Evolutionary conservation across 2,113 vertebrate species (phyloP), one percentile per base, ranked within the genome.

Genomic region (Gymnocephalus cernua): DNA sequence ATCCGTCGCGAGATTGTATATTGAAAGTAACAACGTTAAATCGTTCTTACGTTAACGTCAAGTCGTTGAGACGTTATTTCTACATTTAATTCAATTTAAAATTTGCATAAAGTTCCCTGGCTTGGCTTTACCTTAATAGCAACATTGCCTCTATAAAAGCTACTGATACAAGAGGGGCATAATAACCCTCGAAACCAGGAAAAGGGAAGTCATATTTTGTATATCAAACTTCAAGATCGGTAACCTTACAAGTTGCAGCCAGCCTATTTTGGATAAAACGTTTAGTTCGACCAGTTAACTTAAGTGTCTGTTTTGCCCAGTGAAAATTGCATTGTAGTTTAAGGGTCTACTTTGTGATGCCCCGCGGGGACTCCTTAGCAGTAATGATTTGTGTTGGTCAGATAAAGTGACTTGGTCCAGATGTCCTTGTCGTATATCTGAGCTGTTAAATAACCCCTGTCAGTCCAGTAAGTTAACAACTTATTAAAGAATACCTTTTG

Each of bases 381-480:
- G 2, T 4, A n/a, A 0, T 48, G 63, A 77, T 51, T 71, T 82
- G 19, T 77, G 58, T 19, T 65, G 62, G 58, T 45, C 32, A 32
- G 56, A 56, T 41, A 32, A 59, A 47, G 15, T 10, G 47, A 66
- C 61, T 18, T 13, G 3, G 9, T 80, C 75, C 82, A 84, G 75
- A 44, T 87, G 86, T 64, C 58, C 53, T 4, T 18, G 72, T 53
- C 69, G 19, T 90, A 72, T 82, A 89, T 85, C 74, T 69, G 27
- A 25, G 16, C 51, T 38, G 6, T 21, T 86, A 80, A 88, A 68
- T 51, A 51, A 19, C 63, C 23, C 41, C 38, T 77, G 66, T 85
- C 69, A 82, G 35, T 57, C 25, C 41, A 71, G 29, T 25, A 1
- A 35, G 35, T 35, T 35, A 14, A 8, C 13, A 1, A 1, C 35